Evolutionary conservation across 2,888 invertebrate species (phyloP).

Genomic region (Dichetophora obliterata): DNA sequence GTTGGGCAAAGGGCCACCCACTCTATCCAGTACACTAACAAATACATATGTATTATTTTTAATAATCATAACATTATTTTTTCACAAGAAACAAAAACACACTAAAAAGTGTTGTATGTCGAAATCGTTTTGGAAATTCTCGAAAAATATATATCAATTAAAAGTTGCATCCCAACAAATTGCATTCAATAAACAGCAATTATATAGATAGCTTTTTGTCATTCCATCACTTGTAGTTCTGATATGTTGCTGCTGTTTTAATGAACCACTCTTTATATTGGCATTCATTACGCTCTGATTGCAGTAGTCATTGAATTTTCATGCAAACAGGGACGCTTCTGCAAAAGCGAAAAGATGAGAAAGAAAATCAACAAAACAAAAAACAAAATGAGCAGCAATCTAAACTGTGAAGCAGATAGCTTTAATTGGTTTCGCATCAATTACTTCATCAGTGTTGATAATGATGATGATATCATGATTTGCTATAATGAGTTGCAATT

Average conservation of each 20-base stretch:
- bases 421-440: conserved; percentile 32
- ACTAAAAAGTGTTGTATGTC: not conserved
- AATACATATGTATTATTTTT: too few species aligned
- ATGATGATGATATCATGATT: conserved; percentile 6
- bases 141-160: too few species aligned
- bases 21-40: too few species aligned
- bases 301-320: not conserved
- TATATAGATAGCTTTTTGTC: not conserved
- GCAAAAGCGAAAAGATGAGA: not conserved
- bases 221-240: not conserved
- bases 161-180: not conserved
- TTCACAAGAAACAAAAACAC: not conserved
- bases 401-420: not conserved
- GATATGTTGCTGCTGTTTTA: not conserved
- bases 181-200: not conserved
- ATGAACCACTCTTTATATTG: not conserved
- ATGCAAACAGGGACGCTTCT: not conserved
- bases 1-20: too few species aligned
- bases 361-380: not conserved
- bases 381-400: not conserved
- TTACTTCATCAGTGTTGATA: conserved; percentile 1
- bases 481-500: conserved; percentile 32
- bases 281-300: conserved; percentile 1
- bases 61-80: not conserved
- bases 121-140: too few species aligned